Conservation (phyloP, 2,113 vertebrate genomes). For the Pithys albifrons region DNA sequence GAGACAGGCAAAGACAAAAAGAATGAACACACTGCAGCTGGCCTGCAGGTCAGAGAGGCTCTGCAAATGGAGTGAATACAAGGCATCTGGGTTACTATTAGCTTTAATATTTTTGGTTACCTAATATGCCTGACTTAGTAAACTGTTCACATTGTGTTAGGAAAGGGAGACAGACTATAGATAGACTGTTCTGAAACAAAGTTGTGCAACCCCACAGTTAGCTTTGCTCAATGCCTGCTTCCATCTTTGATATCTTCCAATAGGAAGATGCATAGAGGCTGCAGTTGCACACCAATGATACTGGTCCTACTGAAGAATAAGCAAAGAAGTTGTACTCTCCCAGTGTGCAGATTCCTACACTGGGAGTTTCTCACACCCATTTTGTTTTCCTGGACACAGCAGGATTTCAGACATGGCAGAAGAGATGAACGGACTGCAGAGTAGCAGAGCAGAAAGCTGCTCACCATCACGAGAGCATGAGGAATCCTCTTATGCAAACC, state of each 20-base stretch:
- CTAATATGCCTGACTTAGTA: neutral
- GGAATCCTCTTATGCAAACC: conserved; percentile 31
- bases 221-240: neutral
- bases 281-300: neutral
- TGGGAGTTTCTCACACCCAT: neutral
- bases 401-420: neutral
- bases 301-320: neutral
- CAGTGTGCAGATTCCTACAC: neutral
- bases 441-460: neutral
- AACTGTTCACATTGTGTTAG: neutral
- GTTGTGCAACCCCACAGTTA: neutral
- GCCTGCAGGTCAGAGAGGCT: neutral
- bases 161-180: neutral
- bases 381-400: neutral
- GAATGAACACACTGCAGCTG: neutral
- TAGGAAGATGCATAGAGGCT: neutral
- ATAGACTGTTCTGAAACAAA: neutral
- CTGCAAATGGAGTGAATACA: neutral
- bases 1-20: neutral
- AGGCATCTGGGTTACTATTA: neutral
- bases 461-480: neutral
- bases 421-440: neutral
- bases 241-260: neutral
- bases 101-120: neutral
- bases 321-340: neutral